Evolutionary conservation across 2,888 invertebrate species (phyloP), one percentile per base, ranked within the genome.

Genomic region (Apamea crenata): DNA sequence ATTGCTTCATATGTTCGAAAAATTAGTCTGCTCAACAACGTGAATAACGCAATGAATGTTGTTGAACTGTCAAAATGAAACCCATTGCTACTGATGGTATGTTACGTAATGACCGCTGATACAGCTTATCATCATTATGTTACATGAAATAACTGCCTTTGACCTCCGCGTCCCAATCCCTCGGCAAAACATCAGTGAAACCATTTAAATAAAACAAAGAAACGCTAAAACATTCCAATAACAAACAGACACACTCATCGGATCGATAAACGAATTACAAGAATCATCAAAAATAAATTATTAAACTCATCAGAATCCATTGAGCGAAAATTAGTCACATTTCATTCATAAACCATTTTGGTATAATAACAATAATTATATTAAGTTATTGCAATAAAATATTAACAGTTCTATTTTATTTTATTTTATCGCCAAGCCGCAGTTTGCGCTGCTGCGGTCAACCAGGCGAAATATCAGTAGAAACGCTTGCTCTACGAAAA

Each of bases 271-370:
- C 53, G 75, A 86, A 86, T 78, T 63, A 59, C 16, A 59, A 83
- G 14, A 65, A 36, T 67, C 66, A 83, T 84, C 40, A 78, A 74
- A 70, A 63, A 70, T 50, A 32, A 53, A 86, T 84, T 36, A 78
- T 32, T 65, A 2, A 16, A 50, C 32, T 74, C 74, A 82, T 82
- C 63, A 82, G n/a, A 32, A 67, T 73, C 2, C 66, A 77, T 50
- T 77, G 12, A 70, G 5, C 16, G 14, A 36, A 70, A 29, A 29
- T 75, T 66, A 86, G 40, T 84, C 82, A 86, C 47, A 47, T 71
- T 73, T 85, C 85, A 83, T 84, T 84, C 80, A 76, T 73, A 44
- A 82, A 74, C 21, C 5, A 18, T 69, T 82, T 69, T 63, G 16
- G 21, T 68, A n/a, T 65, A 44, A 7, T 56, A 67, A n/a, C 14